Conservation (phyloP, 2,113 vertebrate species). For the Lathamus discolor region DNA sequence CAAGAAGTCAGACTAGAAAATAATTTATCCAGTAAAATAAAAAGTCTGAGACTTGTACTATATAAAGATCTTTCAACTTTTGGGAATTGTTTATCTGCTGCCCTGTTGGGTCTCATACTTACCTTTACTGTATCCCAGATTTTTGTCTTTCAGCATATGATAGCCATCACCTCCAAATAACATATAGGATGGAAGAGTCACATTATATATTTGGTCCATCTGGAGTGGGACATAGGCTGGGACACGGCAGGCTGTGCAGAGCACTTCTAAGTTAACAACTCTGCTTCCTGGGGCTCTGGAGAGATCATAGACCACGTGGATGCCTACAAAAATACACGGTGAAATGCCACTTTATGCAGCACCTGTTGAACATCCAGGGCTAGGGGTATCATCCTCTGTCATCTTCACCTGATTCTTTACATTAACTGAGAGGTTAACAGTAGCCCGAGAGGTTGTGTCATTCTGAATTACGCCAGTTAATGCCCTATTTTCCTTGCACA, state of each 20-base stretch:
- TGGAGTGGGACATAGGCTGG: constrained; percentile 81
- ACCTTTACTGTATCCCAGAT: constrained; percentile 86
- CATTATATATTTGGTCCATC: constrained; percentile 75
- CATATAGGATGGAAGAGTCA: constrained; percentile 83
- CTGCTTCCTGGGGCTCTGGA: constrained; percentile 71
- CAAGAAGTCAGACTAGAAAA: neutral
- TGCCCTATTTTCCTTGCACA: neutral
- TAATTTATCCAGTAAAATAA: neutral
- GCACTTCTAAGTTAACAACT: constrained; percentile 74
- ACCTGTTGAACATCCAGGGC: neutral
- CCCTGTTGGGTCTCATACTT: constrained; percentile 1
- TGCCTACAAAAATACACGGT: constrained; percentile 72
- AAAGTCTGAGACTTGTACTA: neutral
- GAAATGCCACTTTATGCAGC: neutral
- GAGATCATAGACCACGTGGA: constrained; percentile 84
- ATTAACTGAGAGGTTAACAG: fast-evolving
- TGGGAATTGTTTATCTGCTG: neutral
- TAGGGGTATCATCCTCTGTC: neutral
- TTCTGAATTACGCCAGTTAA: neutral
- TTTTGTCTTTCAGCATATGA: constrained; percentile 79
- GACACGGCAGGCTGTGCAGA: constrained; percentile 86
- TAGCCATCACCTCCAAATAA: constrained; percentile 86
- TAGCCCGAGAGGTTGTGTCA: fast-evolving
- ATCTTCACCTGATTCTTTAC: neutral
- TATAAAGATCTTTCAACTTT: neutral